phyloP scores from a whole-genome alignment of 2,888 invertebrate genomes.

The Hypomecis punctinalis region DNA sequence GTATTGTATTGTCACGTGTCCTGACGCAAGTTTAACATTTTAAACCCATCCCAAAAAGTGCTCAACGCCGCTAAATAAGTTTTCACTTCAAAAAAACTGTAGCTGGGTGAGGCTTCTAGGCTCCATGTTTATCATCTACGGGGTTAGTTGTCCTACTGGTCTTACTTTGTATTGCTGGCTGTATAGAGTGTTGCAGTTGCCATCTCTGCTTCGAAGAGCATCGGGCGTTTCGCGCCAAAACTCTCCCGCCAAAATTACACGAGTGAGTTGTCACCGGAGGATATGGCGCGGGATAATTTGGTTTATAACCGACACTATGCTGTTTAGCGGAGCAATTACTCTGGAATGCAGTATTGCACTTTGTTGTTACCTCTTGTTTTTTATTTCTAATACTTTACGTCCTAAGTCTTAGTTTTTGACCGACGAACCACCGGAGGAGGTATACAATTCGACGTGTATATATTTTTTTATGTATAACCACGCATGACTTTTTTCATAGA shows the following conservation, averaged over 20 bases:
- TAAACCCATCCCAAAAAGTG: too few relatives aligned
- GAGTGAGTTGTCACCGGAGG: conserved; percentile 77
- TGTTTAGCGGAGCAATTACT: conserved; percentile 71
- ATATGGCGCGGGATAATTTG: conserved; percentile 84
- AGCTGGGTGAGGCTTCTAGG: too few relatives aligned
- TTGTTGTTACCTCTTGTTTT: neutral
- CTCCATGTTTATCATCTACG: neutral
- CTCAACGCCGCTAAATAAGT: too few relatives aligned
- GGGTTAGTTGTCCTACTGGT: neutral
- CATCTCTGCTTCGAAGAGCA: conserved; percentile 44
- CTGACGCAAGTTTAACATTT: too few relatives aligned
- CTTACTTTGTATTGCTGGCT: conserved; percentile 4
- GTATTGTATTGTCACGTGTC: too few relatives aligned
- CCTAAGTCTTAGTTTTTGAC: too few relatives aligned
- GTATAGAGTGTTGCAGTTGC: conserved; percentile 53
- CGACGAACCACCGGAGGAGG: too few relatives aligned
- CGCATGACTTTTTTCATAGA: too few relatives aligned
- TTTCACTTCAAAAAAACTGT: too few relatives aligned
- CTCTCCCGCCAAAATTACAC: conserved; percentile 80
- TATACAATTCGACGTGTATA: too few relatives aligned
- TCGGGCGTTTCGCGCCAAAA: conserved; percentile 42
- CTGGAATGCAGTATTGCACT: conserved; percentile 19
- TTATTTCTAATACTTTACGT: neutral
- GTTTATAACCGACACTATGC: conserved; percentile 79
- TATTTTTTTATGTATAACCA: too few relatives aligned